phyloP scores from a whole-genome alignment of 2,113 vertebrate species.

The Heliornis fulica region DNA sequence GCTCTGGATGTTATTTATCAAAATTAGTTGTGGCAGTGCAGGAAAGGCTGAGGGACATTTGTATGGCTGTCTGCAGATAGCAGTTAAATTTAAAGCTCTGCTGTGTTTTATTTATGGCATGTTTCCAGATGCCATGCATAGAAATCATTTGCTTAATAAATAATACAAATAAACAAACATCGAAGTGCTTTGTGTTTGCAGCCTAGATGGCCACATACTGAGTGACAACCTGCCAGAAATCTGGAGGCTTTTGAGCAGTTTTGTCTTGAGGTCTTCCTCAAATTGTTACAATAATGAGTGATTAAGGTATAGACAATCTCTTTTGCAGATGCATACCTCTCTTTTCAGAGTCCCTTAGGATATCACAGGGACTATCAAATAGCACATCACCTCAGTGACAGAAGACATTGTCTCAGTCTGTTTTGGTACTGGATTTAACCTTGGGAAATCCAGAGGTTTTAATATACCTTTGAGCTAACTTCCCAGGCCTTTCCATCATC shows the following conservation, averaged over 20 bases:
- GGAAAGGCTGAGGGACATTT: neutral
- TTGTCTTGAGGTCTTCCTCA: neutral
- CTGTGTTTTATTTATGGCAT: conserved; percentile 17
- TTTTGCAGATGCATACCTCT: neutral
- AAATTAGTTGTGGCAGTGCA: neutral
- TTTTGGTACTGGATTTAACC: neutral
- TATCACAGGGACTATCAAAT: neutral
- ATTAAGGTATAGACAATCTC: neutral
- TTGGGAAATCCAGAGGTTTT: neutral
- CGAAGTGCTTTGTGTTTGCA: neutral
- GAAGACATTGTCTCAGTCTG: neutral
- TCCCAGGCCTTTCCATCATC: fast-evolving
- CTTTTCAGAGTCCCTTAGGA: neutral
- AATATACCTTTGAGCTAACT: neutral
- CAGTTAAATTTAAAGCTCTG: neutral
- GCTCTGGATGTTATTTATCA: neutral
- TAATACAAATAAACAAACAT: conserved; percentile 21
- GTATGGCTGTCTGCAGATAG: neutral
- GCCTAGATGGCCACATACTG: neutral
- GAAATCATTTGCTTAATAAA: conserved; percentile 62
- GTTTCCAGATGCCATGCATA: conserved; percentile 5
- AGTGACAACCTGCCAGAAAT: neutral
- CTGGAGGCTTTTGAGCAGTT: neutral
- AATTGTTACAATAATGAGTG: fast-evolving
- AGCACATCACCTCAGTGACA: neutral